Evolutionary conservation across 2,888 invertebrate species (phyloP).

Genomic region (Harpagoxenus sublaevis): DNA sequence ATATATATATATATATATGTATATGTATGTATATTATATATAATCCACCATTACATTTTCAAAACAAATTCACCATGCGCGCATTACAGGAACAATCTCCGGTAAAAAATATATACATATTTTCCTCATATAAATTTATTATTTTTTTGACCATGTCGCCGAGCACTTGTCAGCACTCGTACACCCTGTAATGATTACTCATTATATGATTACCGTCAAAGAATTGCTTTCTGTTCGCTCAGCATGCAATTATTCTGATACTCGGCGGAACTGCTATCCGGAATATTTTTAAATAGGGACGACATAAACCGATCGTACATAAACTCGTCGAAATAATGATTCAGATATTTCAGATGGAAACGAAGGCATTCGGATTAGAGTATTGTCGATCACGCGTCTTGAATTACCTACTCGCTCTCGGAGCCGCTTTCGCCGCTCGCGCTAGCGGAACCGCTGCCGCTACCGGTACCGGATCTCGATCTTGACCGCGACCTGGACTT

Average conservation of each 20-base stretch:
- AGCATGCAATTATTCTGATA: not conserved
- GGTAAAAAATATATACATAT: not conserved
- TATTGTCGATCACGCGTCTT: slow-evolving; percentile 1
- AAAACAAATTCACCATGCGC: too few relatives aligned
- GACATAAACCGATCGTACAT: not conserved
- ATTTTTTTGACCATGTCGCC: not conserved
- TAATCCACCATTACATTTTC: too few relatives aligned
- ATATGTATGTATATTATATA: too few relatives aligned
- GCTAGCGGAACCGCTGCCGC: slow-evolving; percentile 82
- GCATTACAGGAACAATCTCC: not conserved
- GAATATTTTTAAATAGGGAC: not conserved
- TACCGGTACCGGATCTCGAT: slow-evolving; percentile 79
- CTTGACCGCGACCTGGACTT: slow-evolving; percentile 76
- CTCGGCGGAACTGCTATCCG: not conserved
- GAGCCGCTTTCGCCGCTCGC: slow-evolving; percentile 82
- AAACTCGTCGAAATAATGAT: slow-evolving; percentile 5
- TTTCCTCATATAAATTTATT: slow-evolving; percentile 28
- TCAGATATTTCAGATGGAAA: not conserved
- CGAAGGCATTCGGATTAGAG: not conserved
- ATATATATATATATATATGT: not conserved
- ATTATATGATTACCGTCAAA: not conserved
- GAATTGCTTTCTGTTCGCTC: not conserved
- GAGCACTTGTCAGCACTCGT: slow-evolving; percentile 20
- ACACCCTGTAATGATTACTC: slow-evolving; percentile 38
- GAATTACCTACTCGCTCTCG: slow-evolving; percentile 79